These are phyloP conservation scores for Orthosia gracilis DNA, from an alignment of 2,888 invertebrate species.

Conservation along the genomic window DNA sequence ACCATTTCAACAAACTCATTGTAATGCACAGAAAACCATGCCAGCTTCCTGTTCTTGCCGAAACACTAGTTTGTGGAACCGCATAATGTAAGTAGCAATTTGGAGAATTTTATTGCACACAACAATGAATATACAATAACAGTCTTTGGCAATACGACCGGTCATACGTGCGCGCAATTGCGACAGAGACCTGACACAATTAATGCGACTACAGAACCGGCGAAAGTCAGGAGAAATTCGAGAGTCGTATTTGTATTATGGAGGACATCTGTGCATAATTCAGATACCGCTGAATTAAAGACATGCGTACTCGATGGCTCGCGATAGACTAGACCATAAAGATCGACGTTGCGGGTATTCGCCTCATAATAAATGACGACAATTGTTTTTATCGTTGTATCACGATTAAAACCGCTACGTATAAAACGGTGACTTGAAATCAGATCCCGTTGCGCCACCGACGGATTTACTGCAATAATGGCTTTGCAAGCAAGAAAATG, in stretches of 20 bases:
- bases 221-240: conserved; percentile 83
- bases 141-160: conserved; percentile 71
- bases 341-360: conserved; percentile 45
- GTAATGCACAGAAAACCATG: conserved; percentile 70
- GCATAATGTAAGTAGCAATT: conserved; percentile 61
- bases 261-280: conserved; percentile 58
- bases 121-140: conserved; percentile 67
- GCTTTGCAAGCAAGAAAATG: conserved; percentile 79
- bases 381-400: conserved; percentile 55
- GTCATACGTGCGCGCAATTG: conserved; percentile 69
- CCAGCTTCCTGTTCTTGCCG: conserved; percentile 70
- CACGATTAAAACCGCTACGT: conserved; percentile 61
- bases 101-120: conserved; percentile 66
- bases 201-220: conserved; percentile 72
- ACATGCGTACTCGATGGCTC: conserved; percentile 27
- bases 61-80: conserved; percentile 65
- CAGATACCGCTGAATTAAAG: conserved; percentile 56
- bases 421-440: conserved; percentile 65
- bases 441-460: conserved; percentile 74
- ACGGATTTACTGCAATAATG: conserved; percentile 78
- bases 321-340: conserved; percentile 44
- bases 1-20: conserved; percentile 64
- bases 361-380: conserved; percentile 46
- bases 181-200: conserved; percentile 75
- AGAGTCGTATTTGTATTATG: conserved; percentile 66